Evolutionary conservation across 2,888 invertebrate species (phyloP), one percentile per base, ranked within the genome.

Genomic region (Leptogaster cylindrica): DNA sequence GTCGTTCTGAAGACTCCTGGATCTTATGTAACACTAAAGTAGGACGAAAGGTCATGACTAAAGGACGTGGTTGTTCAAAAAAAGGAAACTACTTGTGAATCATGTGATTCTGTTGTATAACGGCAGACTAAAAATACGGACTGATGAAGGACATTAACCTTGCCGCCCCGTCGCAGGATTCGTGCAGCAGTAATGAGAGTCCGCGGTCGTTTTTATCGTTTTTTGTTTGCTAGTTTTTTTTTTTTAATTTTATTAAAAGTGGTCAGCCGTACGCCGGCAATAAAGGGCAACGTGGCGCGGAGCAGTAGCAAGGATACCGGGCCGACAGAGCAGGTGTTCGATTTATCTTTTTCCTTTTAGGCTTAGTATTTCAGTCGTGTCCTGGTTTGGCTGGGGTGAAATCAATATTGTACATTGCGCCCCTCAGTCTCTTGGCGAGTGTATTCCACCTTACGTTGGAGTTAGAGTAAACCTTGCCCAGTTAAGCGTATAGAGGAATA

Each of bases 401-500:
- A 55, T 55, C 55, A 55, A 55, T 55, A 55, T 36, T 27, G 27
- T 50, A 50, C 50, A 27, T 20, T 20, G 8, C 18, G 23, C 39
- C 55, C 20, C 55, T 55, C 23, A 33, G 23, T 39, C 39, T 23
- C 39, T 12, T 20, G 48, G n/a, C n/a, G n/a, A 16, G 41, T 41
- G 41, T 41, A 41, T 41, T 41, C 41, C 2, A 41, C 50, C 66
- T 66, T 68, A 6, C 46, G 46, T 8, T 46, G 20, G 61, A 63
- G 44, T 46, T 55, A 65, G 58, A 63, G 66, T 61, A 61, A 51
- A 66, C 68, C 65, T 68, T 68, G 55, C 51, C 39, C 14, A 25
- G 68, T 58, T 65, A 68, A 68, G 52, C 68, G 55, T 61, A 68
- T 66, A 68, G 61, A 61, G 65, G 61, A 66, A 68, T 68, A 61